Base-by-base conservation (phyloP, 1,140 invertebrate genomes). In the Melanaphis sacchari region DNA sequence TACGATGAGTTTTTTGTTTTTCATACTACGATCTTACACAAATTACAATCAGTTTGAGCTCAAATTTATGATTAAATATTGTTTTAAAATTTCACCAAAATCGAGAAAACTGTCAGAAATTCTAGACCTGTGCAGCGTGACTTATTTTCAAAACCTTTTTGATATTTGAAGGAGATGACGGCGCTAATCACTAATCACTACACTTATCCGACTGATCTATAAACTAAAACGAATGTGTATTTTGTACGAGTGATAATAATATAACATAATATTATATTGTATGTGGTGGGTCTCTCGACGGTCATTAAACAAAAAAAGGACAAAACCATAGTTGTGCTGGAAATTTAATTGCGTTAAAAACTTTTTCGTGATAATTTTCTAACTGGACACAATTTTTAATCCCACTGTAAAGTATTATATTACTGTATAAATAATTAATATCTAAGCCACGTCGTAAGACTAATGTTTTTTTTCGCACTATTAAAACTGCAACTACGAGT, bases 401-500 rank as follows among this genome's bases (percentile, higher is more conserved):
- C 81, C 59, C 31, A 5, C 31, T 0, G 22, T 36, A 36, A 82
- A 7, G 81, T 82, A 40, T 40, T 36, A 24, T 82, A 38, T 82
- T 82, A 21, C 36, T 41, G 41, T 40, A 15, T 15, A 87, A 43
- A 87, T 87, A 87, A 87, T 87, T 87, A 43, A 87, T 87, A n/a
- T 41, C 84, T 40, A n/a, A 87, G 41, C 82, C 82, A 24, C 24
- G 31, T 8, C 40, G 84, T 87, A 43, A 87, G 41, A 87, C 84
- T 43, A 87, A 87, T n/a, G 84, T 87, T 87, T 41, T 87, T 59
- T 87, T 87, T 87, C 6, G 84, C 40, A 31, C 40, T 31, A 31
- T 31, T 31, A 43, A 87, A 43, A 43, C 40, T 87, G n/a, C n/a
- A 46, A 87, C 59, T 76, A 6, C 84, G 41, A 43, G 26, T 87